Base-by-base conservation (phyloP, 2,113 vertebrate genomes). In the Aspidoscelis tigris region DNA sequence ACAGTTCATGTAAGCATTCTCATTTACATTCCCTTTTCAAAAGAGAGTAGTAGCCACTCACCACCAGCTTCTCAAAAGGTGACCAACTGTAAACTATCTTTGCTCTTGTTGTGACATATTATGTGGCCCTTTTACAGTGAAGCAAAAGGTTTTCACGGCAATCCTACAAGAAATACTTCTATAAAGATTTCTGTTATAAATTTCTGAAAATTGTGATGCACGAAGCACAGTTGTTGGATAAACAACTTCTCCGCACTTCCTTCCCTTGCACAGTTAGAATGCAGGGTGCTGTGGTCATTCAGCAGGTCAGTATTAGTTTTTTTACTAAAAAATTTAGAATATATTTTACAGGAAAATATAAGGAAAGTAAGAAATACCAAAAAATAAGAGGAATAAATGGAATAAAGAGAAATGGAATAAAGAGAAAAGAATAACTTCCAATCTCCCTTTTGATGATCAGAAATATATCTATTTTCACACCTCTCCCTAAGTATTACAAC, bases 1-100 rank as follows among this genome's bases (percentile, higher is more conserved):
- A 91, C 86, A 86, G 91, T 86, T 84, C 82, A 66, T 80, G 81
- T 70, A 92, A 89, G 44, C n/a, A 72, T 88, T 88, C 91, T 84
- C 76, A 74, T 68, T 92, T 91, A 82, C 87, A 91, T 74, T 87
- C 89, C 88, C 58, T 84, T 89, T 87, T 83, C n/a, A 50, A 76
- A 72, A 77, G 77, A 69, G 65, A 88, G 84, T 81, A 68, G 55
- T 39, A 71, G 81, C 58, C 58, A 61, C 55, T 44, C 5, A 18
- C 14, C 58, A 61, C 85, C 73, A 5, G 47, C 73, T 81, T 75
- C 50, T 2, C 26, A 81, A 58, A 76, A 58, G 50, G 80, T 58
- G 2, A 1, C 1, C n/a, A 86, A 88, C 74, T 74, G 24, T 26
- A 0, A 0, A 43, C 1, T 3, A 14, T 68, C 50, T 18, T 78